Evolutionary conservation across 2,888 invertebrate genomes (phyloP).

Genomic region (Eretmocerus hayati): DNA sequence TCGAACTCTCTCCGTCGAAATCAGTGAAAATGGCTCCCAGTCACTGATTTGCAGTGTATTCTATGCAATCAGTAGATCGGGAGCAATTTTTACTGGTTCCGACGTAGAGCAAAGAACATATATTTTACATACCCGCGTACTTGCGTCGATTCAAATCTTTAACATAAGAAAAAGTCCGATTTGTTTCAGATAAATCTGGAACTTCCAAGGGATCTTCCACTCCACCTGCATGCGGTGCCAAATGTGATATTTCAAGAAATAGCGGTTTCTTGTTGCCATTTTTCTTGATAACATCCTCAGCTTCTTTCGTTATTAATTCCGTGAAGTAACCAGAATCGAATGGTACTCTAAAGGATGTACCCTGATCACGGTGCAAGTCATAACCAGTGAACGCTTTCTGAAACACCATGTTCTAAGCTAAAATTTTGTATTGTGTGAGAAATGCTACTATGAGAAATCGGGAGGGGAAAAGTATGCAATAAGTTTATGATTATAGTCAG

Average conservation of each 20-base stretch:
- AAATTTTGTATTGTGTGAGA: too few species aligned
- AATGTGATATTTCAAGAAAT: constrained; percentile 72
- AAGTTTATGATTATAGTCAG: too few species aligned
- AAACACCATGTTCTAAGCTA: not conserved
- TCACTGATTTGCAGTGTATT: too few species aligned
- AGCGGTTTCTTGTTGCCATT: constrained; percentile 56
- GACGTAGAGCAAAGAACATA: too few species aligned
- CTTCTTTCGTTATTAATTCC: constrained; percentile 61
- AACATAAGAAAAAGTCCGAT: constrained; percentile 64
- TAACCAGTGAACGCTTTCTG: constrained; percentile 33
- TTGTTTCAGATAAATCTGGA: constrained; percentile 54
- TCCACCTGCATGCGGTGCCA: constrained; percentile 67
- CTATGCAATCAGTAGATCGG: too few species aligned
- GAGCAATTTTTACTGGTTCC: too few species aligned
- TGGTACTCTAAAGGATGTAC: constrained; percentile 38
- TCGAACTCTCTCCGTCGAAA: too few species aligned
- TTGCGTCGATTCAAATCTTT: constrained; percentile 60
- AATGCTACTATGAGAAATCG: too few species aligned
- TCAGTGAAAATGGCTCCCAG: too few species aligned
- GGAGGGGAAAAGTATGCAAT: too few species aligned
- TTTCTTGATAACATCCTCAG: constrained; percentile 54
- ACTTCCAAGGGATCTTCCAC: constrained; percentile 58
- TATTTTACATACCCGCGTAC: constrained; percentile 62
- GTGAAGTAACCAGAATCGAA: constrained; percentile 56
- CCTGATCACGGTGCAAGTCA: constrained; percentile 46